phyloP scores from a whole-genome alignment of 2,888 invertebrate species.

The Melikaiella ostensackeni region DNA sequence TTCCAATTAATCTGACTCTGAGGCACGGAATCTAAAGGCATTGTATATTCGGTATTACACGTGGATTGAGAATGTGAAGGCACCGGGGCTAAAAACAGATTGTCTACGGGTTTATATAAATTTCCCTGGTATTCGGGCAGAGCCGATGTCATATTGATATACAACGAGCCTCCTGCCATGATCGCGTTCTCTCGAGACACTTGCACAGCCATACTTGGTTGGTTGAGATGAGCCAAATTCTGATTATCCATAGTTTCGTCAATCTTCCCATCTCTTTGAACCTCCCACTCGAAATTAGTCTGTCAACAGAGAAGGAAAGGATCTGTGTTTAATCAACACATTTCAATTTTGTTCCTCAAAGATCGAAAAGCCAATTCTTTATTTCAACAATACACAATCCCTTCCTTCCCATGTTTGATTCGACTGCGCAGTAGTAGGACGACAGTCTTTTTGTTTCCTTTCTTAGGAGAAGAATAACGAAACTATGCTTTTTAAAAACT shows the following conservation, averaged over 20 bases:
- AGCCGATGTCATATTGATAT: constrained; percentile 63
- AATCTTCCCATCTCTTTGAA: constrained; percentile 76
- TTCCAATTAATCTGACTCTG: constrained; percentile 46
- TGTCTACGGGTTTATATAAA: constrained; percentile 47
- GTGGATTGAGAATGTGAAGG: constrained; percentile 43
- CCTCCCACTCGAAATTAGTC: constrained; percentile 79
- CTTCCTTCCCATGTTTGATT: constrained; percentile 78
- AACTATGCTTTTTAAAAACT: constrained; percentile 53
- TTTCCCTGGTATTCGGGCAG: constrained; percentile 48
- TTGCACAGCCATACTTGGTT: constrained; percentile 58
- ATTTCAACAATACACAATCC: constrained; percentile 71
- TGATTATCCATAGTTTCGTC: constrained; percentile 74
- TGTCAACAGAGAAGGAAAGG: constrained; percentile 86
- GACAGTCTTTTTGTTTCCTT: constrained; percentile 38
- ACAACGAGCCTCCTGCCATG: constrained; percentile 67
- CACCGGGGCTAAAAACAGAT: constrained; percentile 44
- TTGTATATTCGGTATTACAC: constrained; percentile 38
- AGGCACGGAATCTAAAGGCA: constrained; percentile 43
- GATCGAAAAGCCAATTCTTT: constrained; percentile 61
- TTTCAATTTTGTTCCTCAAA: constrained; percentile 66
- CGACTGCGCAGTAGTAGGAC: constrained; percentile 56
- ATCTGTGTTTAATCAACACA: constrained; percentile 75
- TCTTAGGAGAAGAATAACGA: constrained; percentile 62
- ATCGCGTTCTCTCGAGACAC: constrained; percentile 53
- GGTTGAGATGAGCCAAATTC: constrained; percentile 62